Conservation (phyloP, 2,113 vertebrate genomes). For the cattle (Bos taurus) region ARS-UCD2.0 NC_037328.1:16639001-16639500, state of each 20-base stretch:
- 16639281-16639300: neutral
- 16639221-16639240: neutral
- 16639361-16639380: neutral
- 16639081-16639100: neutral
- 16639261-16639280: neutral
- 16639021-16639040: neutral
- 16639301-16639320: neutral
- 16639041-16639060: neutral
- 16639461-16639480: neutral
- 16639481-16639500: neutral
- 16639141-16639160: neutral
- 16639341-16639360: neutral
- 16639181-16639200: neutral
- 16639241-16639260: neutral
- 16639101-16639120: neutral
- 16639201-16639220: neutral
- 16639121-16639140: neutral
- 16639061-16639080: neutral
- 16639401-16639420: neutral
- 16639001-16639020: neutral
- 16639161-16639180: neutral
- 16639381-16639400: fast-evolving
- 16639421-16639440: neutral
- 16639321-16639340: neutral
- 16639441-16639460: neutral